These are phyloP conservation scores for Pteria penguin DNA, from an alignment of 2,888 invertebrate species.

Conservation along the genomic window DNA sequence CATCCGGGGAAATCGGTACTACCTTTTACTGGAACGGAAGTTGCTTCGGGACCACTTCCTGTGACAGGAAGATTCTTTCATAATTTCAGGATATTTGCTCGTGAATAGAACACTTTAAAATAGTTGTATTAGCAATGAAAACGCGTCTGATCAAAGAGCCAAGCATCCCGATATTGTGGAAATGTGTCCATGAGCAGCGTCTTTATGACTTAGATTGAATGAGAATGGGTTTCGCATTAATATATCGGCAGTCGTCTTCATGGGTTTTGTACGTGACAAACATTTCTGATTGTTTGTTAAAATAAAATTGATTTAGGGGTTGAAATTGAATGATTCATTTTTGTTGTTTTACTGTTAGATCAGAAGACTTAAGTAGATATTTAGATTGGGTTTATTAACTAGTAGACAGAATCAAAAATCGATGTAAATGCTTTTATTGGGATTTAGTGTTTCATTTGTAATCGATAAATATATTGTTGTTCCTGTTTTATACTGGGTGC, in stretches of 20 bases:
- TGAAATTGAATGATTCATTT: no score
- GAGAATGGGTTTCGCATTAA: neutral
- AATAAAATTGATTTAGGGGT: no score
- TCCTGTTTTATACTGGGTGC: no score
- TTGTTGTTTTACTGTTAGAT: no score
- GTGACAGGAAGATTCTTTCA: conserved; percentile 44
- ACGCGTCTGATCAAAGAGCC: conserved; percentile 33
- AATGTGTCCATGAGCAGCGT: conserved; percentile 8
- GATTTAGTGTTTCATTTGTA: no score
- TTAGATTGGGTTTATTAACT: no score
- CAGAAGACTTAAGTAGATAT: no score
- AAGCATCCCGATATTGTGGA: conserved; percentile 1
- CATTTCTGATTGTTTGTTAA: no score
- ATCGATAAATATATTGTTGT: no score
- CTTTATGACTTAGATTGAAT: conserved; percentile 8
- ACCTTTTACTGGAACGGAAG: conserved; percentile 42
- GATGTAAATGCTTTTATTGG: no score
- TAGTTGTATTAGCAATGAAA: conserved; percentile 36
- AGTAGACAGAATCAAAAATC: no score
- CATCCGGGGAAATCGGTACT: conserved; percentile 40
- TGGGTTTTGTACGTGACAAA: neutral
- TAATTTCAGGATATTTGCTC: conserved; percentile 49
- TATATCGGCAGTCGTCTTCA: neutral
- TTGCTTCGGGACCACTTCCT: conserved; percentile 40
- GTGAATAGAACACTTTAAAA: conserved; percentile 43